phyloP scores from a whole-genome alignment of 1,140 invertebrate species.

The Drosophila takahashii region DNA sequence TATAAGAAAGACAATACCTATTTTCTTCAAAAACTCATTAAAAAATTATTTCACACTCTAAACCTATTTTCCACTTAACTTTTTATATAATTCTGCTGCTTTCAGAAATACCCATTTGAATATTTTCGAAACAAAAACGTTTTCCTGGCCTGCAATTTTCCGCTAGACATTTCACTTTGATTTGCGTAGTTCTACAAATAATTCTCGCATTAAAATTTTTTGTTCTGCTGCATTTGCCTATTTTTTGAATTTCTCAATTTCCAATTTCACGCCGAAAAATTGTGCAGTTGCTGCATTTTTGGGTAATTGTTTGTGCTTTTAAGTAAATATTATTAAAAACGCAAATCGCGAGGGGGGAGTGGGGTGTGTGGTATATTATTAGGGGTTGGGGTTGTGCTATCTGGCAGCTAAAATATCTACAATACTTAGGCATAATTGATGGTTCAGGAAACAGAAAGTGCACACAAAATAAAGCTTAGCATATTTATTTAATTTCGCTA shows the following conservation, averaged over 20 bases:
- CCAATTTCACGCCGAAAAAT: conserved; percentile 44
- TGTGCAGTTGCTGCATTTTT: conserved; percentile 62
- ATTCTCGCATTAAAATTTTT: conserved; percentile 52
- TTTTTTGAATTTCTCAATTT: conserved; percentile 39
- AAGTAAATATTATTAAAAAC: conserved; percentile 82
- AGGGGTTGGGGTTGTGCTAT: conserved; percentile 15
- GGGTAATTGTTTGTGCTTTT: conserved; percentile 76
- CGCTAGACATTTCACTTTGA: conserved; percentile 36
- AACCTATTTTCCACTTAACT: not conserved
- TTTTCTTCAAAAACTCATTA: too few relatives aligned
- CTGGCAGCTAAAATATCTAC: conserved; percentile 45
- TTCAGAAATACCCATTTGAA: not conserved
- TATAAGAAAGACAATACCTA: too few relatives aligned
- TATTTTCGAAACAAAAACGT: conserved; percentile 11
- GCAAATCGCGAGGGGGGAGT: conserved; percentile 42
- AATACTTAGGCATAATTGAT: conserved; percentile 75
- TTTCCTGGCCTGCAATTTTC: conserved; percentile 9
- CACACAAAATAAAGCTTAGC: conserved; percentile 54
- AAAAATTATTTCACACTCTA: not conserved
- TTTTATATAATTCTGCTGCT: conserved; percentile 6
- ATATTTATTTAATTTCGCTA: conserved; percentile 78
- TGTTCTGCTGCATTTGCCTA: conserved; percentile 11
- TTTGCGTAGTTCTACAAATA: conserved; percentile 65
- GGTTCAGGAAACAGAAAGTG: conserved; percentile 67
- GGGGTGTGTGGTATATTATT: conserved; percentile 24